phyloP scores from a whole-genome alignment of 2,113 vertebrate species.

The Mystacornis crossleyi region DNA sequence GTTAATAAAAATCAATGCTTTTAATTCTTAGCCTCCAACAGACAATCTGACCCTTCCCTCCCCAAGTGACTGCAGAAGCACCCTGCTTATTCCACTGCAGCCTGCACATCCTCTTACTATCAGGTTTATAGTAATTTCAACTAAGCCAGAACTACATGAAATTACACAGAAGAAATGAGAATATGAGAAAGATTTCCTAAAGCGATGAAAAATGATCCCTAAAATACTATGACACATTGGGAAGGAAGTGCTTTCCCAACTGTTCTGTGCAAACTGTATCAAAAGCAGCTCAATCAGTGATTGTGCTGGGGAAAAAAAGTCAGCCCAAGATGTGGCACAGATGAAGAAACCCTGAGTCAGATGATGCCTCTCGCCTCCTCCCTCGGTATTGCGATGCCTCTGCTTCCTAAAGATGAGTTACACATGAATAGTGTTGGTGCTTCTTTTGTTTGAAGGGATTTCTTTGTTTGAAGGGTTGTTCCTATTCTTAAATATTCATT shows the following conservation, averaged over 20 bases:
- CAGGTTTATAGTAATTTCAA: not conserved
- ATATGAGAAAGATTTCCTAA: not conserved
- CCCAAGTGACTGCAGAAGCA: not conserved
- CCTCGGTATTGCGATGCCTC: not conserved
- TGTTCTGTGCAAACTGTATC: not conserved
- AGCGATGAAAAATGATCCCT: not conserved
- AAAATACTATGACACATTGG: not conserved
- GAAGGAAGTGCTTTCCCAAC: not conserved
- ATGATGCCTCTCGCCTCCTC: not conserved
- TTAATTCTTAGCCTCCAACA: not conserved
- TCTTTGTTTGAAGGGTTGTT: not conserved
- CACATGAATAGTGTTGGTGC: rapidly evolving
- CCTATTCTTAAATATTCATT: not conserved
- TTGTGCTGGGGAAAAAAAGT: not conserved
- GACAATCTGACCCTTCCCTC: not conserved
- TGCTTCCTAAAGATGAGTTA: rapidly evolving
- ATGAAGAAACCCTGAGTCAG: not conserved
- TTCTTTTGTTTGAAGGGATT: not conserved
- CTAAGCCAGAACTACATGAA: not conserved
- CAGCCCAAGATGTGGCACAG: not conserved
- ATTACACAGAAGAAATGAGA: not conserved
- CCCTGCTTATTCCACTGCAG: not conserved
- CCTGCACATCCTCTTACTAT: not conserved
- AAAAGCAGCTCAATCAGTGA: not conserved
- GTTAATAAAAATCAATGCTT: not conserved